These are phyloP conservation scores for Bellardia bayeri DNA, from an alignment of 2,888 invertebrate genomes.

Conservation along the genomic window DNA sequence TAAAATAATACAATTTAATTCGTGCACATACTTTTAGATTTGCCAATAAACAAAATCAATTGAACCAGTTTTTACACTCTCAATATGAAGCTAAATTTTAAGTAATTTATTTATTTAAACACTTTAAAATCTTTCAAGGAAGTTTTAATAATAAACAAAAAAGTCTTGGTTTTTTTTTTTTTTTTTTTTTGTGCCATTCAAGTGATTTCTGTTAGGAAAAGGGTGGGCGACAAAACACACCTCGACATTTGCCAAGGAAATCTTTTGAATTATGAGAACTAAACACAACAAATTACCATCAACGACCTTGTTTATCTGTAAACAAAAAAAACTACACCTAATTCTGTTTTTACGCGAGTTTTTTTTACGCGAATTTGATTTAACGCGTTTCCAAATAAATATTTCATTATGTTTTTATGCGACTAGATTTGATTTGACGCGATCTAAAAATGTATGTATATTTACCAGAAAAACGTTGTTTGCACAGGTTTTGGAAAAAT, in stretches of 20 bases:
- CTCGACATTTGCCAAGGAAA: constrained; percentile 31
- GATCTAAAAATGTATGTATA: too few species aligned
- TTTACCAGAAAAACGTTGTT: too few species aligned
- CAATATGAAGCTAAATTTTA: background rate
- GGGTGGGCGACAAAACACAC: constrained; percentile 53
- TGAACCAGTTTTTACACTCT: background rate
- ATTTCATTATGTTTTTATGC: too few species aligned
- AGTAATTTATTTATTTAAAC: background rate
- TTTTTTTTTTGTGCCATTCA: background rate
- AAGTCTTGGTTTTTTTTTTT: background rate
- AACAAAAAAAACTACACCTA: constrained; percentile 2
- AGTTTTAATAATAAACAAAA: background rate
- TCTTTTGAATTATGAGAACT: constrained; percentile 32
- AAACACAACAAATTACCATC: background rate
- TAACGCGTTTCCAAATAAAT: too few species aligned
- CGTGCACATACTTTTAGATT: background rate
- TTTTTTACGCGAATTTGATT: too few species aligned
- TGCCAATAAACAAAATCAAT: background rate
- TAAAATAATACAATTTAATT: background rate
- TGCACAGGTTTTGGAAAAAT: too few species aligned
- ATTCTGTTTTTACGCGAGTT: too few species aligned
- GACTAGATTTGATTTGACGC: too few species aligned
- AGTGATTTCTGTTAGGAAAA: constrained; percentile 14
- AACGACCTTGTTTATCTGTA: constrained; percentile 26
- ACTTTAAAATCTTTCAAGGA: constrained; percentile 10